A percentile compares a stretch with the other conserved stretches of the same genome.
Evolutionary conservation across 1,140 invertebrate genomes (phyloP).

Genomic region (Dysdera silvatica): DNA sequence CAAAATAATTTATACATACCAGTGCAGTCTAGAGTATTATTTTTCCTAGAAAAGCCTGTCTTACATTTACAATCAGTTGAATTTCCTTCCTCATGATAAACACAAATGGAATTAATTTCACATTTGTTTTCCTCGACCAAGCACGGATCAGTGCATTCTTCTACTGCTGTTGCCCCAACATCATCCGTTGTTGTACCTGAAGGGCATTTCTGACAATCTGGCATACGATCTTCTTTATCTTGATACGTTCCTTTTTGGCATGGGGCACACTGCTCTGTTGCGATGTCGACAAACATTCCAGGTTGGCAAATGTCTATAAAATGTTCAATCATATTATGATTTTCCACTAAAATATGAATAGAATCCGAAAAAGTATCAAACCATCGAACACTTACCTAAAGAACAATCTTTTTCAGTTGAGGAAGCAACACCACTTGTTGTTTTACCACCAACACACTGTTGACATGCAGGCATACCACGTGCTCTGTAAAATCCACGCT

Average conservation of each 20-base stretch:
- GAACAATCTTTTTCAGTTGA: constrained; percentile 82
- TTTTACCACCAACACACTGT: constrained; percentile 75
- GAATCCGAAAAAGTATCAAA: no score
- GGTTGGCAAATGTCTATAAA: constrained; percentile 42
- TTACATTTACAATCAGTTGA: constrained; percentile 88
- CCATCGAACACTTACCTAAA: constrained; percentile 53
- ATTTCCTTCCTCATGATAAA: constrained; percentile 71
- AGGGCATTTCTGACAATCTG: constrained; percentile 76
- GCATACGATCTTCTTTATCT: constrained; percentile 72
- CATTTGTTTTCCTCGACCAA: constrained; percentile 77
- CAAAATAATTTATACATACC: constrained; percentile 47
- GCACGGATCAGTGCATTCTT: constrained; percentile 84
- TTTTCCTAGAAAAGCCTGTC: constrained; percentile 72
- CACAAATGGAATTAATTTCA: constrained; percentile 77
- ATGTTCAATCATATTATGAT: no score
- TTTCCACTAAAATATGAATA: no score
- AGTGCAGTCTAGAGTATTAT: constrained; percentile 34
- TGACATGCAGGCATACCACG: constrained; percentile 79
- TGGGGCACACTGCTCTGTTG: constrained; percentile 69
- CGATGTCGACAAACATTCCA: constrained; percentile 75
- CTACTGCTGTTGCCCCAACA: constrained; percentile 62
- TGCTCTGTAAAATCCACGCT: constrained; percentile 77
- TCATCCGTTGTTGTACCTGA: constrained; percentile 83
- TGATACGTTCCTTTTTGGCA: constrained; percentile 92
- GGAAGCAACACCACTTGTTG: constrained; percentile 73